Base-by-base conservation (phyloP, 2,888 invertebrate genomes). In the Cotesia congregata region DNA sequence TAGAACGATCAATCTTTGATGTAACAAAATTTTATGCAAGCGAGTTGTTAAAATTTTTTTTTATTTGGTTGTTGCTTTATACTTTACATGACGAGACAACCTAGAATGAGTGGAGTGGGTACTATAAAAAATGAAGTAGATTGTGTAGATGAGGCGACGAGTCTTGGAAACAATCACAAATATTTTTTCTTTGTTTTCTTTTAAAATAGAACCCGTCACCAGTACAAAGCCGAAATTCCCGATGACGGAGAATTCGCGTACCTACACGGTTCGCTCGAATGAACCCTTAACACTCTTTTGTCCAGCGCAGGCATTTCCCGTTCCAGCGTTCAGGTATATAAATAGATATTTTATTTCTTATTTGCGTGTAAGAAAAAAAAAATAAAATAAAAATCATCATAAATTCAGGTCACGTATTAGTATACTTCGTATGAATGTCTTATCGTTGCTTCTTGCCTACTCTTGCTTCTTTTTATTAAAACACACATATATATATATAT, bases 261-360 rank as follows among this genome's bases (percentile, higher is more conserved):
- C 89, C 78, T 89, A 88, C 82, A 86, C 86, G 78, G 88, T 88
- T 75, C 82, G 81, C 79, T 84, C 83, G 78, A 83, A 83, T 79
- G 84, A 83, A 74, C 83, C 90, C 78, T 85, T 93, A 82, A 92
- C 93, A 80, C 91, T 95, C 82, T 91, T 93, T 84, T 95, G 95
- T 88, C 94, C 94, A 71, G 94, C 94, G 79, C 95, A 95, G 91
- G 94, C 94, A 69, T 94, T 92, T 90, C 94, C 94, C 83, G 92
- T 92, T 89, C 94, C 94, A 87, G 91, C 91, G 88, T 93, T 93
- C 92, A 93, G 94, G 94, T 94, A 93, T 80, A 82, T 73, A 59
- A 59, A 71, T 67, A 71, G 39, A 38, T 59, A 59, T 61, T 5
- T 62, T 39, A 59, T 60, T 20, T 71, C 30, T 71, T 5, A 59